Evolutionary conservation across 2,113 vertebrate species (phyloP).

Genomic region (Anolis carolinensis): DNA sequence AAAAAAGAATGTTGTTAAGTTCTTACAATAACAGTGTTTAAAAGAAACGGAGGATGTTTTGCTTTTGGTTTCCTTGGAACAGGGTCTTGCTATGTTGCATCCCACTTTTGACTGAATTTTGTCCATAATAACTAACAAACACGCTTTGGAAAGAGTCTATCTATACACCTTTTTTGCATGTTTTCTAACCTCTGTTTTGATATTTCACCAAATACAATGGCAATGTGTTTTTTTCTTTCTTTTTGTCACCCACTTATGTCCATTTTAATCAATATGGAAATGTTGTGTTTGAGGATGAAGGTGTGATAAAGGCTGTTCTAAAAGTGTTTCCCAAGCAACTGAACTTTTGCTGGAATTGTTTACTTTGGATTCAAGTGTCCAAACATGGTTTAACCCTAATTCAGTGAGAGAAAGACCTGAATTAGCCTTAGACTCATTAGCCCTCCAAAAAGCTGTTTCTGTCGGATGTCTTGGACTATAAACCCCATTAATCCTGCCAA

Average conservation of each 20-base stretch:
- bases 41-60: constrained; percentile 69
- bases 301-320: constrained; percentile 53
- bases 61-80: constrained; percentile 79
- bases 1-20: constrained; percentile 80
- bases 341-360: not conserved
- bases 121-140: constrained; percentile 90
- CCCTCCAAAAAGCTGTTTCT: not conserved
- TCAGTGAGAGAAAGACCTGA: not conserved
- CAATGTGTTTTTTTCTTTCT: constrained; percentile 54
- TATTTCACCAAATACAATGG: constrained; percentile 72
- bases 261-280: constrained; percentile 65
- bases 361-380: not conserved
- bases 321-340: constrained; percentile 83
- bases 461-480: not conserved
- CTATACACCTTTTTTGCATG: constrained; percentile 91
- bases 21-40: constrained; percentile 78
- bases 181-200: constrained; percentile 81
- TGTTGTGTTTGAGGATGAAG: constrained; percentile 54
- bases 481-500: not conserved
- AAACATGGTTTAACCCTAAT: not conserved
- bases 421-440: not conserved
- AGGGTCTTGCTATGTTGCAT: constrained; percentile 94
- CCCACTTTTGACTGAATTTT: constrained; percentile 85
- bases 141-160: constrained; percentile 78
- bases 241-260: constrained; percentile 72